Base-by-base conservation (phyloP, 2,888 invertebrate species). In the Hyposoter didymator region DNA sequence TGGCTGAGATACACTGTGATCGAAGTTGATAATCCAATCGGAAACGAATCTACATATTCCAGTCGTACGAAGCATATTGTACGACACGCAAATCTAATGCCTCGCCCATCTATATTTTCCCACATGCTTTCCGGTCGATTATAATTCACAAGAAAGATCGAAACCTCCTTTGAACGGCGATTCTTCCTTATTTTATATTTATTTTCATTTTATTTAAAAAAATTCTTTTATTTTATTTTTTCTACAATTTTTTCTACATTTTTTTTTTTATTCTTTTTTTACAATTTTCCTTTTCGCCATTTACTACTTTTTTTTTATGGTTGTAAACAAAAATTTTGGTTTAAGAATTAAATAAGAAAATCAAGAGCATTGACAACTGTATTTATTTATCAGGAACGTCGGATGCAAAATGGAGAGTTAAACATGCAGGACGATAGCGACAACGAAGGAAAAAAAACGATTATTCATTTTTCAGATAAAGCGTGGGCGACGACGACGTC, bases 101-200 rank as follows among this genome's bases (percentile, higher is more conserved):
- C 84, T 81, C 84, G 73, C 84, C 84, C 81, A 76, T 70, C 6
- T 59, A 45, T 74, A n/a, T 59, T 49, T 52, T 47, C 62, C 52
- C 66, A 43, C 47, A 43, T 75, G 59, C 49, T 47, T 10, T 81
- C 59, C 43, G 67, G 14, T 39, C 45, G 52, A 49, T 55, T 32
- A 43, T 66, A 74, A 67, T 22, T 74, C 64, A 55, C 75, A 52
- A 72, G 32, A 76, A 55, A 66, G 66, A 80, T 22, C 72, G 66
- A 32, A 55, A 8, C 22, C 43, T 7, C 22, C 39, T 17, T 14
- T 22, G 12, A 72, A 35, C 6, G n/a, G 1, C 32, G n/a, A 28
- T 45, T 70, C 32, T 49, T 45, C 32, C 32, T 28, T 28, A 1
- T 28, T n/a, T n/a, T n/a, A n/a, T n/a, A n/a, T n/a, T 28, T 28